Evolutionary conservation across 2,797 vertebrate species (phyloP), one percentile per base, ranked within the genome.

Genomic region (Lepus townsendii): DNA sequence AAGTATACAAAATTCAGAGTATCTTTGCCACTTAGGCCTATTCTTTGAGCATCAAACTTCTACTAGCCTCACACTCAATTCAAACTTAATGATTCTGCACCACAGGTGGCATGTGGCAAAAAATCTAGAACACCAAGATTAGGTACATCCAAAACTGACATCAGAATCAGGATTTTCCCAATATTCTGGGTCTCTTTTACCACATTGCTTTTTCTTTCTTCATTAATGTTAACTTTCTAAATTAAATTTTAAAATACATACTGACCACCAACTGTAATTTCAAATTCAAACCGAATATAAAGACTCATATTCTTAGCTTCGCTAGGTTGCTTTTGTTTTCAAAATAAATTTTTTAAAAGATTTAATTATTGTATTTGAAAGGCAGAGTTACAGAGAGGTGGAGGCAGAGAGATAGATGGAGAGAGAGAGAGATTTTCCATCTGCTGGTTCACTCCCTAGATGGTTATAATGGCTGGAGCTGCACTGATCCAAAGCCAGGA

Each of bases 321-420:
- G 78, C 62, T 89, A 38, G 38, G 63, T 83, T 72, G 89, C 95
- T 90, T 87, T 94, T 83, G 27, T 97, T 95, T 92, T 96, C 94
- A 96, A 93, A 97, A 84, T 83, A 91, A 83, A 97, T 96, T 96
- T 95, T 42, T 69, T 26, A 30, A 62, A 98, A 47, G 42, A 47
- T 47, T 47, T 47, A 47, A 47, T 47, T 47, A 47, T 47, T 47
- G 42, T 47, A 47, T 47, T 47, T 47, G 42, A 47, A 47, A 47
- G 42, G 42, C 42, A 47, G 42, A 47, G 42, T 47, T 47, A 47
- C 42, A 47, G 42, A 47, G 42, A 47, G 42, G 42, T 8, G 7
- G 42, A 47, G 42, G 42, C 42, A 47, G 42, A 47, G 38, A 42
- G 38, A 42, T 42, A 42, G 38, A 42, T 42, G 42, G 42, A 47